A percentile compares a stretch with the other conserved stretches of the same genome.
Evolutionary conservation across 1,140 invertebrate genomes (phyloP).

Genomic region (Listronotus oregonensis): DNA sequence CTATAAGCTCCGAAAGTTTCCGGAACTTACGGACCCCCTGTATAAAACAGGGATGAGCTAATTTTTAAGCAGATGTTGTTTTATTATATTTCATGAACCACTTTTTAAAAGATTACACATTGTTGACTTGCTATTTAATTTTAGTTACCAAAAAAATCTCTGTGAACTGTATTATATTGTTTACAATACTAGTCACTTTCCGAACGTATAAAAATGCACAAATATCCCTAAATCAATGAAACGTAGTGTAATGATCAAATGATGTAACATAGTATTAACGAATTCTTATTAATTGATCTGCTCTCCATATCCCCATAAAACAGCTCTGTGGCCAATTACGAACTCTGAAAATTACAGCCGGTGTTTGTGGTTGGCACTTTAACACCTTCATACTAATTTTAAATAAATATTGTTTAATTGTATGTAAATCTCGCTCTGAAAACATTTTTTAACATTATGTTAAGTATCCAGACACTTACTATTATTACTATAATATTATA

Average conservation of each 20-base stretch:
- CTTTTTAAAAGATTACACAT: too few species aligned
- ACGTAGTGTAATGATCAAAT: background rate
- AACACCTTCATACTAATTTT: slow-evolving; percentile 18
- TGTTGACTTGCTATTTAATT: too few species aligned
- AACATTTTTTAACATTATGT: slow-evolving; percentile 10
- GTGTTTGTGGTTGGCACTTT: slow-evolving; percentile 29
- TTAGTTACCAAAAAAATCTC: too few species aligned
- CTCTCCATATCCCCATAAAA: slow-evolving; percentile 42
- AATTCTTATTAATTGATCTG: slow-evolving; percentile 27
- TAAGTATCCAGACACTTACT: background rate
- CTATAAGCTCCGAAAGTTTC: too few species aligned
- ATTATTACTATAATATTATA: too few species aligned
- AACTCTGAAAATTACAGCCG: slow-evolving; percentile 1
- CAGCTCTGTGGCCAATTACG: slow-evolving; percentile 1
- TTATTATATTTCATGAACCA: too few species aligned
- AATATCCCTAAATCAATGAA: background rate
- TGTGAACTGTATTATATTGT: too few species aligned
- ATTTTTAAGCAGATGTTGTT: too few species aligned
- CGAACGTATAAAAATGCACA: too few species aligned
- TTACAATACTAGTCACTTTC: too few species aligned
- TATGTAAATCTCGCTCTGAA: slow-evolving; percentile 16
- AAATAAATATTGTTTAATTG: slow-evolving; percentile 18
- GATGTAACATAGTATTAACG: background rate
- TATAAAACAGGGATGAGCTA: too few species aligned
- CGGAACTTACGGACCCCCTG: too few species aligned